These are phyloP conservation scores for Stichopus chloronotus DNA, from an alignment of 35 echinoderm and acorn worm species.

Conservation along the genomic window DNA sequence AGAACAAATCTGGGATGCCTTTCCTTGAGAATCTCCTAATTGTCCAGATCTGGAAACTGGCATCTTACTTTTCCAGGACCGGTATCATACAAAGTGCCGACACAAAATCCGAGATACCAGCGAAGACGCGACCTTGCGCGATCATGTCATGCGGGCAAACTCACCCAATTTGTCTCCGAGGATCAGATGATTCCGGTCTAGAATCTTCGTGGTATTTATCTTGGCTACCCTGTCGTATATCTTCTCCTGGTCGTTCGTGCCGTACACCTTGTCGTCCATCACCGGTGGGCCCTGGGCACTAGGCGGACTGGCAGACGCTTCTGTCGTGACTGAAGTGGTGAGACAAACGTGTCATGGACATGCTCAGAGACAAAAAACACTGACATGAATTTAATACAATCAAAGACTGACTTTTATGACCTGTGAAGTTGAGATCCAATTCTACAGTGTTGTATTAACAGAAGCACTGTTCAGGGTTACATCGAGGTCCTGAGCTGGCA, in stretches of 20 bases:
- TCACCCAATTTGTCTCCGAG: constrained; percentile 57
- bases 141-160: too few relatives aligned
- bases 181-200: constrained; percentile 60
- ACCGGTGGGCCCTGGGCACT: constrained; percentile 50
- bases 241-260: constrained; percentile 86
- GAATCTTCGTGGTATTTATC: constrained; percentile 80
- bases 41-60: too few relatives aligned
- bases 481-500: too few relatives aligned
- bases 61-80: too few relatives aligned
- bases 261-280: constrained; percentile 79
- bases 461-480: too few relatives aligned
- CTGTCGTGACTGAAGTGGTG: background rate
- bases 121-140: too few relatives aligned
- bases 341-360: background rate
- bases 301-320: constrained; percentile 52
- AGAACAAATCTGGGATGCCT: too few relatives aligned
- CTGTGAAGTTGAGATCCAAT: too few relatives aligned
- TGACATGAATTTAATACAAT: background rate
- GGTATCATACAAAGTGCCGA: too few relatives aligned
- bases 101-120: too few relatives aligned
- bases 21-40: too few relatives aligned
- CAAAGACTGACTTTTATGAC: background rate
- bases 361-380: background rate
- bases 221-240: constrained; percentile 96
- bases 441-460: too few relatives aligned